Evolutionary conservation across 2,113 vertebrate genomes (phyloP).

Genomic region (Atherinomorus stipes): DNA sequence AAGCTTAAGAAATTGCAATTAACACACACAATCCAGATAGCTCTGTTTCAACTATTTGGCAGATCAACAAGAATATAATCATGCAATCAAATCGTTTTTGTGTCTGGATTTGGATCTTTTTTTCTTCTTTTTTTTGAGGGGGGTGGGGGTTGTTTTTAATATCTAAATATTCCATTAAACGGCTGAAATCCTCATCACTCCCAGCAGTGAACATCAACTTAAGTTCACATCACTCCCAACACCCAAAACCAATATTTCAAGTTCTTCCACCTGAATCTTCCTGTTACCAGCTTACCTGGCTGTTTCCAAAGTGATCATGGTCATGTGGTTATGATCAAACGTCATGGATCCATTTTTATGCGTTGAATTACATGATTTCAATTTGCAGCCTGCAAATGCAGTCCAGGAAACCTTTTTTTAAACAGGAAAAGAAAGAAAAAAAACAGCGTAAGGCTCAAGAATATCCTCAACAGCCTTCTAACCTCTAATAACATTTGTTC

Average conservation of each 20-base stretch:
- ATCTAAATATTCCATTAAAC: not conserved
- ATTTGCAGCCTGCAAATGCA: constrained; percentile 54
- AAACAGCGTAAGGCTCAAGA: not conserved
- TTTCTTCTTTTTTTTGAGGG: too few species aligned
- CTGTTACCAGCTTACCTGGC: constrained; percentile 43
- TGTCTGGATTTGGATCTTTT: not conserved
- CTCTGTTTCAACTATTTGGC: too few species aligned
- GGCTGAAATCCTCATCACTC: not conserved
- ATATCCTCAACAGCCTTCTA: not conserved
- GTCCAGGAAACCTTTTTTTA: constrained; percentile 75
- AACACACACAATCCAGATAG: not conserved
- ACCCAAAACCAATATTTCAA: too few species aligned
- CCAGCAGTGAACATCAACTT: too few species aligned
- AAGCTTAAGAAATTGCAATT: constrained; percentile 43
- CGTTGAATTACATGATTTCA: constrained; percentile 15
- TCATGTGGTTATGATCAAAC: constrained; percentile 34
- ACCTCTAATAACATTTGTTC: not conserved
- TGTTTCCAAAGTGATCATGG: constrained; percentile 30
- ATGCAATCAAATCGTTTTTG: too few species aligned
- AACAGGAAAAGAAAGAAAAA: not conserved
- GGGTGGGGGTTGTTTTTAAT: too few species aligned
- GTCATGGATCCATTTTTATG: constrained; percentile 56
- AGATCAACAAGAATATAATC: not conserved
- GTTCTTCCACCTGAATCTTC: not conserved
- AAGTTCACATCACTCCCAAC: too few species aligned